These are phyloP conservation scores for Muscicapa comitata DNA, from an alignment of 2,797 vertebrate genomes.

Conservation along the genomic window DNA sequence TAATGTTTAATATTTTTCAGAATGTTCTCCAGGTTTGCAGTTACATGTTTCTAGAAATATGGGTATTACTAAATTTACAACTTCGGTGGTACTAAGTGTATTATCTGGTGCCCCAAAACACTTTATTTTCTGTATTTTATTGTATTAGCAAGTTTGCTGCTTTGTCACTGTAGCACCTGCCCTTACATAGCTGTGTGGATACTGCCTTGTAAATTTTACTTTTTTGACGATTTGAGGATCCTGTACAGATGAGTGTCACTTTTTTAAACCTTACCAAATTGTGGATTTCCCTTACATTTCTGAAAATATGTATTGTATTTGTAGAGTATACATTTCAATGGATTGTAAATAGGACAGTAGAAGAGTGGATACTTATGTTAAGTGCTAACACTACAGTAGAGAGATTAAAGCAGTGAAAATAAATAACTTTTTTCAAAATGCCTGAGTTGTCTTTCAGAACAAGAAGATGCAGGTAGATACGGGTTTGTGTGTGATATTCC, in stretches of 20 bases:
- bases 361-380: constrained; percentile 68
- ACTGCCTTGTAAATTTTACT: constrained; percentile 78
- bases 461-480: neutral
- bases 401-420: constrained; percentile 73
- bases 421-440: constrained; percentile 64
- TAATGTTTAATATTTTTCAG: constrained; percentile 85
- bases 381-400: constrained; percentile 78
- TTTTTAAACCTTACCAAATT: constrained; percentile 59
- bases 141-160: constrained; percentile 79
- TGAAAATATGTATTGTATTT: constrained; percentile 85
- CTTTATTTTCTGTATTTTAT: constrained; percentile 78
- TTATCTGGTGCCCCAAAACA: constrained; percentile 74
- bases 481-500: neutral
- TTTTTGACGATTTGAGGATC: constrained; percentile 60
- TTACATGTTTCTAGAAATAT: constrained; percentile 84
- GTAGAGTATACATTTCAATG: constrained; percentile 81
- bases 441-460: neutral
- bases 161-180: constrained; percentile 78
- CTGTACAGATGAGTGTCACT: constrained; percentile 68
- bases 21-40: constrained; percentile 80
- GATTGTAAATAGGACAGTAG: constrained; percentile 76
- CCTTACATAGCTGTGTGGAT: constrained; percentile 79
- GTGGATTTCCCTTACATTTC: constrained; percentile 76
- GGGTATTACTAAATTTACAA: constrained; percentile 70
- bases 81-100: constrained; percentile 79